Percentiles rank a stretch among this genome's conserved stretches.
Evolutionary conservation across 1,140 invertebrate genomes (phyloP).

Genomic region (Ips typographus): DNA sequence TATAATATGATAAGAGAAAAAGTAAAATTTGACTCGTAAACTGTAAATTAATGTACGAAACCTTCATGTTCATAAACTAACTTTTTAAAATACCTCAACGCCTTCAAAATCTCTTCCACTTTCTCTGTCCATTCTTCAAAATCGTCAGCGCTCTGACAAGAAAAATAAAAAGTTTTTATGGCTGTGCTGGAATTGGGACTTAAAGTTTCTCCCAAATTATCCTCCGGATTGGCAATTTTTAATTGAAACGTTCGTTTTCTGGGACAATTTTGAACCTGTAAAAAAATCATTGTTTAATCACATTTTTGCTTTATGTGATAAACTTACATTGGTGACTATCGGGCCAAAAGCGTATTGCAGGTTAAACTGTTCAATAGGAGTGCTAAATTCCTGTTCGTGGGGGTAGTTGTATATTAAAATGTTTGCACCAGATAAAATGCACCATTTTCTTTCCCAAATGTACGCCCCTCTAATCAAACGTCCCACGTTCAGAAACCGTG

Average conservation of each 20-base stretch:
- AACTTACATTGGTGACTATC: constrained; percentile 16
- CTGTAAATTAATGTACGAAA: background rate
- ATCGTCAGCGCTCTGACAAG: background rate
- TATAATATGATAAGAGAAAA: too few relatives aligned
- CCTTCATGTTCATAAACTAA: constrained; percentile 3
- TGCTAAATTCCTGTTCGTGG: constrained; percentile 21
- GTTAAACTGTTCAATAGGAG: constrained; percentile 17
- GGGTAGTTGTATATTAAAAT: constrained; percentile 32
- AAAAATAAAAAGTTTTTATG: constrained; percentile 24
- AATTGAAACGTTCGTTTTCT: constrained; percentile 26
- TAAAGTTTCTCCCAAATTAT: background rate
- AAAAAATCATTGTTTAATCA: background rate
- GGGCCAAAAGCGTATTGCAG: constrained; percentile 27
- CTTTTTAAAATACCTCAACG: constrained; percentile 18
- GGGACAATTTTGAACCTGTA: constrained; percentile 18
- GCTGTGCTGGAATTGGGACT: constrained; percentile 6
- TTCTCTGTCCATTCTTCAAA: constrained; percentile 17
- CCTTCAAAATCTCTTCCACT: constrained; percentile 8
- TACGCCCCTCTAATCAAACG: background rate
- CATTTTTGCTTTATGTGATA: background rate
- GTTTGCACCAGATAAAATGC: constrained; percentile 15
- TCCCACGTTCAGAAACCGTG: constrained; percentile 33
- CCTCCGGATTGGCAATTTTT: constrained; percentile 15
- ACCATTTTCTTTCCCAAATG: constrained; percentile 36
- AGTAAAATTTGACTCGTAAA: too few relatives aligned